Evolutionary conservation across 2,113 vertebrate genomes (phyloP), one percentile per base, ranked within the genome.

Genomic region (Dicaeum eximium): DNA sequence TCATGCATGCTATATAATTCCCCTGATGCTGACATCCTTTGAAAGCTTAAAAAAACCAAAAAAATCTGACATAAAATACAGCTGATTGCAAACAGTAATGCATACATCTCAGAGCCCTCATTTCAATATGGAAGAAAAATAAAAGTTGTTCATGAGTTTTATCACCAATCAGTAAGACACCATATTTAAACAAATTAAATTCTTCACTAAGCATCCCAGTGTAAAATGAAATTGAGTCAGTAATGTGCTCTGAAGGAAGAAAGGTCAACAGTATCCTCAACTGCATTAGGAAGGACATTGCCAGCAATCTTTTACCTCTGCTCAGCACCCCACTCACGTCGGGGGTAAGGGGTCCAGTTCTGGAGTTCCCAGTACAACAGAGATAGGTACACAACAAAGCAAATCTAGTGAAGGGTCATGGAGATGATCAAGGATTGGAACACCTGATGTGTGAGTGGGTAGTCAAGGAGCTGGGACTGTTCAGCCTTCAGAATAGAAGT

Each of bases 381-480:
- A 62, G 4, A 38, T 11, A 54, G 0, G 0, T 33, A 60, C 6
- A 28, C 25, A 66, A 48, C 23, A 40, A 23, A 57, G 13, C 4
- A 54, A 80, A 67, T 22, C 24, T 18, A 40, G 31, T 15, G 22
- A 73, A 64, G 7, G 12, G 12, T 23, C 23, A 30, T 16, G 23
- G 25, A 50, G 19, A 45, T 37, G 5, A 27, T 19, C 30, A 69
- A 60, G 45, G 35, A 56, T 22, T 44, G n/a, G 24, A 77, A 75
- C 22, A 31, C 12, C 47, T 50, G 22, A 75, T 28, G 12, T 79
- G 15, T 24, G 42, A 74, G 20, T 4, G 5, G 11, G 88, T n/a
- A 16, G 5, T 90, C 47, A 61, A 87, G 82, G 15, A 78, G 13
- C 51, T 79, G 50, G 9, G 7, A 30, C 30, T 40, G 13, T 27